Base-by-base conservation (phyloP, 1,140 invertebrate genomes). In the Temnothorax longispinosus region DNA sequence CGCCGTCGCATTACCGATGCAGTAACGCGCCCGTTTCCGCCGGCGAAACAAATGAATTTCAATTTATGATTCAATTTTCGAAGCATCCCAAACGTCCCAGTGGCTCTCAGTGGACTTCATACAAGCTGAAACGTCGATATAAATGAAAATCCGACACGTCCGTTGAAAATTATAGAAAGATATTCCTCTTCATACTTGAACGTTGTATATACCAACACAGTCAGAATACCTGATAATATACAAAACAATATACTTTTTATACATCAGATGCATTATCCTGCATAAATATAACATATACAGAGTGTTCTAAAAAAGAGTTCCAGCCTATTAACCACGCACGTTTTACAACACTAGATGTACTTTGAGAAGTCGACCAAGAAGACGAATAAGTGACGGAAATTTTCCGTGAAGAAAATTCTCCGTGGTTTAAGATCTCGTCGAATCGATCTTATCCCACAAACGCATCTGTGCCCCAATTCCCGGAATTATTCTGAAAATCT, bases 11-110 rank as follows among this genome's bases (percentile, higher is more conserved):
- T 89, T 87, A 84, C 72, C 67, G 76, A 89, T 87, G 85, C 85
- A 75, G 76, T 62, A 71, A 67, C 44, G 69, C n/a, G 74, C 21
- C 62, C 78, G 78, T 84, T 87, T 80, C 86, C 78, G 62, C 27
- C 76, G 76, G 35, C 76, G 80, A 86, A 89, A 90, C 87, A 91
- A 90, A 90, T 85, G 81, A 87, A 90, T 65, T 85, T 86, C 87
- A 86, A 90, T 91, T 91, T 91, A 91, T 88, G 85, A 91, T 91
- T 91, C 90, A 91, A 91, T 91, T 91, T 89, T 90, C 87, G 86
- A 67, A 54, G 74, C 87, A 44, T 87, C 77, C 75, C 81, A 77
- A 78, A 65, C 47, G 65, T 35, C 2, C 35, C 58, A 44, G 76
- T 67, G 32, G 8, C 52, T 76, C 60, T 41, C 77, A 69, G 27